phyloP scores from a whole-genome alignment of 2,888 invertebrate species.

The Raillietiella orientalis region DNA sequence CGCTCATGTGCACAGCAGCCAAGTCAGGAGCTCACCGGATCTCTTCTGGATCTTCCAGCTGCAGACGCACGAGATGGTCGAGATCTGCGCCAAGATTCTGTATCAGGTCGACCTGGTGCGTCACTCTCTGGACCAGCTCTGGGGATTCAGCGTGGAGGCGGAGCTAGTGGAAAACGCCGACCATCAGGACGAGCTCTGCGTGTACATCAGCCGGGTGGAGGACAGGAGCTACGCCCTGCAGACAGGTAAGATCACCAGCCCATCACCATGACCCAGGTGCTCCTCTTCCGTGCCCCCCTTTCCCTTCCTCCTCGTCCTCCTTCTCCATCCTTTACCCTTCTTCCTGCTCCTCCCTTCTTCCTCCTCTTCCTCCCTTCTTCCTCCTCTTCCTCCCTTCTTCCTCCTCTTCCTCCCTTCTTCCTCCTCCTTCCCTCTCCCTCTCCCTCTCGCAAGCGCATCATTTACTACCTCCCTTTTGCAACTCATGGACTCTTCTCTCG shows the following conservation, averaged over 20 bases:
- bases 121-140: slow-evolving; percentile 69
- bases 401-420: too few species aligned
- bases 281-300: too few species aligned
- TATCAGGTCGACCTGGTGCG: slow-evolving; percentile 83
- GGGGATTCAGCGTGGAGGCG: slow-evolving; percentile 92
- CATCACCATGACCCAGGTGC: neutral
- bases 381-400: too few species aligned
- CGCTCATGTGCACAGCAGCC: too few species aligned
- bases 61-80: slow-evolving; percentile 73
- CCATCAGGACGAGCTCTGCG: slow-evolving; percentile 80
- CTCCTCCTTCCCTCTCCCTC: too few species aligned
- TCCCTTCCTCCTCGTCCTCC: neutral
- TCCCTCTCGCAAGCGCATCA: too few species aligned
- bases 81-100: slow-evolving; percentile 82
- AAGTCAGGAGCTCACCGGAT: too few species aligned
- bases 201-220: slow-evolving; percentile 83
- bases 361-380: too few species aligned
- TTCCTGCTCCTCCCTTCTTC: neutral
- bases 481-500: slow-evolving; percentile 2
- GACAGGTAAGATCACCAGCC: slow-evolving; percentile 28
- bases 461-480: slow-evolving; percentile 1
- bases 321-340: neutral
- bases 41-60: slow-evolving; percentile 24
- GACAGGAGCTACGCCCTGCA: slow-evolving; percentile 85
- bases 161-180: slow-evolving; percentile 87